Conservation (phyloP, 35 echinoderm and acorn worm genomes). For the Apostichopus californicus region DNA sequence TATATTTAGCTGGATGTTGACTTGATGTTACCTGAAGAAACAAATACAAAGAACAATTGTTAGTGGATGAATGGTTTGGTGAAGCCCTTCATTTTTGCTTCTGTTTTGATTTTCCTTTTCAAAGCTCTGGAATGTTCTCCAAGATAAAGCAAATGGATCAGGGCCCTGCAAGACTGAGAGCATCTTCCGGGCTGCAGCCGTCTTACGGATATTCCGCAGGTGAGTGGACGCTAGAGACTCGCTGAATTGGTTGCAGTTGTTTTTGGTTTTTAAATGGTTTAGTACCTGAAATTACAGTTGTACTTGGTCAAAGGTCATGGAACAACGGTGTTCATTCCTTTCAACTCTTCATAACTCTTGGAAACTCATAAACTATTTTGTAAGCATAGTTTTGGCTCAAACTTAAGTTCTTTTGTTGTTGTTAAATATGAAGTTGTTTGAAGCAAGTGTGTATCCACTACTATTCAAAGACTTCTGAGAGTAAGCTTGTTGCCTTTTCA, state of each 20-base stretch:
- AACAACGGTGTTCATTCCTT: no score
- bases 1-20: not conserved
- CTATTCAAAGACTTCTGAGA: no score
- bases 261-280: no score
- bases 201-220: not conserved
- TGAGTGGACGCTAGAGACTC: not conserved
- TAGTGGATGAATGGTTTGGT: no score
- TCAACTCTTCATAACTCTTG: no score
- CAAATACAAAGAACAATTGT: no score
- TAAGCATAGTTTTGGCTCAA: no score
- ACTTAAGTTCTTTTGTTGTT: not conserved
- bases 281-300: no score
- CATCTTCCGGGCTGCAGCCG: slow-evolving; percentile 55
- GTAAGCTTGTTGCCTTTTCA: no score
- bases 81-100: not conserved
- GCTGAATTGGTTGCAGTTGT: no score
- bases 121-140: slow-evolving; percentile 30
- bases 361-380: no score
- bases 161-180: slow-evolving; percentile 34
- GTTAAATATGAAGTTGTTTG: slow-evolving; percentile 3
- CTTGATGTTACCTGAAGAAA: not conserved
- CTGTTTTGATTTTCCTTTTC: not conserved
- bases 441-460: not conserved
- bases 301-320: no score
- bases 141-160: not conserved